A percentile compares a stretch with the other conserved stretches of the same genome.
phyloP scores from a whole-genome alignment of 2,797 vertebrate species.

The Schizothorax lantsangensis region DNA sequence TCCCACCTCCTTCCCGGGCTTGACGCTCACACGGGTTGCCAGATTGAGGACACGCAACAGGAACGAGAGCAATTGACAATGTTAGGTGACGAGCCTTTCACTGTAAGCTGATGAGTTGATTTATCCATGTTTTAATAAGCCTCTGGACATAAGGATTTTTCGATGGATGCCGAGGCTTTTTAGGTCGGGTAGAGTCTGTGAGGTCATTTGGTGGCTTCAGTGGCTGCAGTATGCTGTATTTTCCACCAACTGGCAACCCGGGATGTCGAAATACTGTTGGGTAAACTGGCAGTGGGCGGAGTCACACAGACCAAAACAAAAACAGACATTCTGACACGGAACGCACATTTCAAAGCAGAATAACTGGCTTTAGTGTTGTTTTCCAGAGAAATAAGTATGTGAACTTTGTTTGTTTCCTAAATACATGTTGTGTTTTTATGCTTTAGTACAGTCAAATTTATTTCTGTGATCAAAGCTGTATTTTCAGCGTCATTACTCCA shows the following conservation, averaged over 20 bases:
- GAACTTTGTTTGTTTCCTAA: background rate
- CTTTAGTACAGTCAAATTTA: background rate
- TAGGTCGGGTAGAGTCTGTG: background rate
- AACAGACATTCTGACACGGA: background rate
- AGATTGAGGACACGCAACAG: background rate
- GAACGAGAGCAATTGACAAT: background rate
- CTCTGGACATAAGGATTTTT: background rate
- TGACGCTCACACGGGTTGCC: background rate
- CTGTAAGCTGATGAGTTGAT: background rate
- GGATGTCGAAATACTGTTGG: background rate
- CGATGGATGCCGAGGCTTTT: background rate
- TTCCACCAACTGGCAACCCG: background rate
- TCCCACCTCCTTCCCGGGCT: background rate
- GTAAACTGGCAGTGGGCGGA: background rate
- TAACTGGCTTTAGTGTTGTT: background rate
- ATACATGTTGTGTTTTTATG: background rate
- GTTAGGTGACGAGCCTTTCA: background rate
- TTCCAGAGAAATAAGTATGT: background rate
- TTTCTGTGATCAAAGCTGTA: background rate
- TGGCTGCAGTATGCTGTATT: background rate
- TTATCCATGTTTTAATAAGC: background rate
- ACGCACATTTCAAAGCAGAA: background rate
- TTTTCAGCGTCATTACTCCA: too few relatives aligned
- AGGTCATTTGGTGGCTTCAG: background rate
- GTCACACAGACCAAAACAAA: background rate